These are phyloP conservation scores for Pachyuromys duprasi DNA, from an alignment of 2,797 vertebrate genomes.

Conservation along the genomic window DNA sequence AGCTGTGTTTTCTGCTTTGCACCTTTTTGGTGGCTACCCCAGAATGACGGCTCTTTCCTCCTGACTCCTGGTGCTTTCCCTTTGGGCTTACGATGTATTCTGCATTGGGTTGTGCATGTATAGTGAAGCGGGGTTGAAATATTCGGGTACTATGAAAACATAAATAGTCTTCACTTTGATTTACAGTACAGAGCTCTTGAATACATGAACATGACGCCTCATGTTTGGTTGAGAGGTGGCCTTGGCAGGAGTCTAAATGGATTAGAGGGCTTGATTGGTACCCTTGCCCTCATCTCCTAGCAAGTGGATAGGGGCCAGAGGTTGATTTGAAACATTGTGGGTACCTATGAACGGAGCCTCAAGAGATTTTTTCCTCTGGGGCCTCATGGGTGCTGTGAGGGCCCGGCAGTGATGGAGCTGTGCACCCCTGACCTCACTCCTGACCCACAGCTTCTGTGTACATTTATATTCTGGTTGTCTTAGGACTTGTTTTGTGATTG, in stretches of 20 bases:
- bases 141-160: background rate
- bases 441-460: rapidly evolving
- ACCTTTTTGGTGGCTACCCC: background rate
- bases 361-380: background rate
- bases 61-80: background rate
- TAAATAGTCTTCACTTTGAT: background rate
- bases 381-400: no score
- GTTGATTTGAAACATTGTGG: background rate
- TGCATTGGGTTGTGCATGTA: background rate
- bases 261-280: background rate
- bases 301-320: background rate
- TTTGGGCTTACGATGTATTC: background rate
- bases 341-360: background rate
- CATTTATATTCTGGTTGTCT: background rate
- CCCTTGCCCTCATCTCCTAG: background rate
- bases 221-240: background rate
- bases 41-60: background rate
- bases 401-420: background rate
- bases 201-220: background rate
- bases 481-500: background rate
- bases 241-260: background rate
- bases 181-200: background rate
- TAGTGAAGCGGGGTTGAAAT: background rate
- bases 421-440: background rate
- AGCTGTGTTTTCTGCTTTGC: background rate